Conservation (phyloP, 2,888 invertebrate genomes). For the Ypsolopha sequella region DNA sequence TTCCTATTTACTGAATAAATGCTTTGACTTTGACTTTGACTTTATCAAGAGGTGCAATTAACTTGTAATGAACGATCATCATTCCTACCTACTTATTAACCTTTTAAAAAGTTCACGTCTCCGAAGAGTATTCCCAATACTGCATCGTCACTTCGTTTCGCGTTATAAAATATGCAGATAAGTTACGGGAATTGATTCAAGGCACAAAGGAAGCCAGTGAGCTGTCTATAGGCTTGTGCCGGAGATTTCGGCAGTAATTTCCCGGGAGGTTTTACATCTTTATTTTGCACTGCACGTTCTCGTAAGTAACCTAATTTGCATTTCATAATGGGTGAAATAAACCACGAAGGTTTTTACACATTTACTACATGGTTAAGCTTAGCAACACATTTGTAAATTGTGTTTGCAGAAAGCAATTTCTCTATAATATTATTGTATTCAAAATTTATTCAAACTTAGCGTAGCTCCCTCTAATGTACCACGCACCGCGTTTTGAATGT, state of each 20-base stretch:
- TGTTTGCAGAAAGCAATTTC: no score
- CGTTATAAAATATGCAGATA: conserved; percentile 68
- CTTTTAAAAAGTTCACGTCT: neutral
- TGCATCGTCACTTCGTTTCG: conserved; percentile 51
- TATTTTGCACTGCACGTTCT: conserved; percentile 35
- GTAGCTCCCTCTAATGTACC: no score
- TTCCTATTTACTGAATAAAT: no score
- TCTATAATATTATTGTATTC: no score
- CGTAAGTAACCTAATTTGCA: neutral
- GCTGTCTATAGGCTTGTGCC: conserved; percentile 50
- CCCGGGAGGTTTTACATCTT: conserved; percentile 53
- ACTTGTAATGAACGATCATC: no score
- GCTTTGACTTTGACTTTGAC: no score
- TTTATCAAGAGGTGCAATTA: no score
- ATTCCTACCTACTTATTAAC: neutral
- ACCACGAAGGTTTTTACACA: neutral
- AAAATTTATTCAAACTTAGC: no score
- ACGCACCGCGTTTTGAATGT: no score
- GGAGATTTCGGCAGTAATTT: conserved; percentile 66
- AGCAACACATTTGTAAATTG: no score
- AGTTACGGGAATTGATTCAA: conserved; percentile 68
- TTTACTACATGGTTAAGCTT: no score
- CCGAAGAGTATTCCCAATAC: conserved; percentile 20
- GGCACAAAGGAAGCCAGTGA: conserved; percentile 55
- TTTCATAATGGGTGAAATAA: neutral